These are phyloP conservation scores for Triplophysa tibetana DNA, from an alignment of 2,113 vertebrate genomes.

Conservation along the genomic window DNA sequence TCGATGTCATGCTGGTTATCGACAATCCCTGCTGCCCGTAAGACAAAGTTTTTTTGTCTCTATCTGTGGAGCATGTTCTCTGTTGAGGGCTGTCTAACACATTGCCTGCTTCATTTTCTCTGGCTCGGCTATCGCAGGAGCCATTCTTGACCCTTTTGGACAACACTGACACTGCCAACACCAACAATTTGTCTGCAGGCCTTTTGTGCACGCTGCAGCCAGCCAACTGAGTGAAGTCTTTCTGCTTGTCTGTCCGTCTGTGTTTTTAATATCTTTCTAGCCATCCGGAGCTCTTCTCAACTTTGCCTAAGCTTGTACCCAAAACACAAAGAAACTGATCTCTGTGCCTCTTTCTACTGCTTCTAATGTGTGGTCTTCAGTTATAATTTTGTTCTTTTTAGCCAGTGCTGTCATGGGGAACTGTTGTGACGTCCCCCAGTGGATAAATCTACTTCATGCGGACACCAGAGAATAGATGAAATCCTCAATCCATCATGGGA, in stretches of 20 bases:
- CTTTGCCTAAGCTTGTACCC: slow-evolving; percentile 29
- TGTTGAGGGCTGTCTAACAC: slow-evolving; percentile 23
- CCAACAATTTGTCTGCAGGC: slow-evolving; percentile 43
- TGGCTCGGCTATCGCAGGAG: slow-evolving; percentile 46
- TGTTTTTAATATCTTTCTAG: slow-evolving; percentile 39
- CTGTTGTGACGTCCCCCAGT: slow-evolving; percentile 41
- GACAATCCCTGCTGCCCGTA: slow-evolving; percentile 96
- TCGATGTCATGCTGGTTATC: slow-evolving; percentile 92
- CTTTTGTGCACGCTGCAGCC: slow-evolving; percentile 47
- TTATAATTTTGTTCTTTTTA: slow-evolving; percentile 56
- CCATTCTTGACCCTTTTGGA: slow-evolving; percentile 54
- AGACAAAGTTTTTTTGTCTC: slow-evolving; percentile 37
- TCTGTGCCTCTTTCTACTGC: slow-evolving; percentile 50
- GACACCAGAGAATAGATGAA: slow-evolving; percentile 29
- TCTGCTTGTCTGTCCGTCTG: slow-evolving; percentile 38
- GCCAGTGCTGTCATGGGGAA: slow-evolving; percentile 51
- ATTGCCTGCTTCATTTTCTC: slow-evolving; percentile 42
- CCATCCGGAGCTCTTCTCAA: slow-evolving; percentile 28
- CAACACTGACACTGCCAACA: slow-evolving; percentile 42
- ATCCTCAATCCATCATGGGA: slow-evolving; percentile 13
- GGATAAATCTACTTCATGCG: slow-evolving; percentile 35
- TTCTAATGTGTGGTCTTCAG: slow-evolving; percentile 42
- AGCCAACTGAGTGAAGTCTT: slow-evolving; percentile 15
- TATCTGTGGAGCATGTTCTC: slow-evolving; percentile 48
- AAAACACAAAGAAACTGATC: slow-evolving; percentile 34